Evolutionary conservation across 2,797 vertebrate species (phyloP).

Genomic region (Cyprinella venusta): DNA sequence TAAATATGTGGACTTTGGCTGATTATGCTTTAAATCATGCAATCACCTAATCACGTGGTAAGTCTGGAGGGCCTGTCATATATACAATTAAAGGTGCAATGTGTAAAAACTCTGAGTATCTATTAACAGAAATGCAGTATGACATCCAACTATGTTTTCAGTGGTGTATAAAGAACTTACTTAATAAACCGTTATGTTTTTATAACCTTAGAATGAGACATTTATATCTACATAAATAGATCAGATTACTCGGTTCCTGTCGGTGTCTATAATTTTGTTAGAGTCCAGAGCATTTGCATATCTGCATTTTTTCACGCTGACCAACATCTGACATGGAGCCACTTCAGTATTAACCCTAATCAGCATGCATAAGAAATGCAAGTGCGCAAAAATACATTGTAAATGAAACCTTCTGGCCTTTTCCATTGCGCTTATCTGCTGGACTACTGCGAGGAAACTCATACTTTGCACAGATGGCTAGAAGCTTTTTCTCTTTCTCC

Average conservation of each 20-base stretch:
- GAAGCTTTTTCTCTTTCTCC: neutral
- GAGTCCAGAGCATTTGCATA: constrained; percentile 22
- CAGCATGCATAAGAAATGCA: constrained; percentile 29
- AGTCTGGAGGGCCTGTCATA: too few species aligned
- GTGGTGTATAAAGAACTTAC: too few species aligned
- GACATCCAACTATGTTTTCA: too few species aligned
- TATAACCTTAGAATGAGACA: too few species aligned
- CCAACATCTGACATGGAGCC: constrained; percentile 28
- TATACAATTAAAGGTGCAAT: too few species aligned
- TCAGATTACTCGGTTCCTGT: constrained; percentile 8
- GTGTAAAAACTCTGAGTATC: too few species aligned
- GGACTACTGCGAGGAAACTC: constrained; percentile 32
- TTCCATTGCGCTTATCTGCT: constrained; percentile 18
- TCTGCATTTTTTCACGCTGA: constrained; percentile 28
- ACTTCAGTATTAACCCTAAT: constrained; percentile 34
- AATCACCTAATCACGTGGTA: too few species aligned
- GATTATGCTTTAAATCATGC: too few species aligned
- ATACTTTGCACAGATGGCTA: constrained; percentile 47
- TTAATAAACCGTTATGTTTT: too few species aligned
- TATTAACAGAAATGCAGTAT: too few species aligned
- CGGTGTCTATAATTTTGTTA: constrained; percentile 5
- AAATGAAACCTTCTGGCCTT: constrained; percentile 44
- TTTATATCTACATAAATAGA: neutral
- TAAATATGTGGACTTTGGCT: too few species aligned
- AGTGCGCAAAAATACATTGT: constrained; percentile 20